Conservation (phyloP, 2,113 vertebrate genomes). For the Diadophis punctatus region DNA sequence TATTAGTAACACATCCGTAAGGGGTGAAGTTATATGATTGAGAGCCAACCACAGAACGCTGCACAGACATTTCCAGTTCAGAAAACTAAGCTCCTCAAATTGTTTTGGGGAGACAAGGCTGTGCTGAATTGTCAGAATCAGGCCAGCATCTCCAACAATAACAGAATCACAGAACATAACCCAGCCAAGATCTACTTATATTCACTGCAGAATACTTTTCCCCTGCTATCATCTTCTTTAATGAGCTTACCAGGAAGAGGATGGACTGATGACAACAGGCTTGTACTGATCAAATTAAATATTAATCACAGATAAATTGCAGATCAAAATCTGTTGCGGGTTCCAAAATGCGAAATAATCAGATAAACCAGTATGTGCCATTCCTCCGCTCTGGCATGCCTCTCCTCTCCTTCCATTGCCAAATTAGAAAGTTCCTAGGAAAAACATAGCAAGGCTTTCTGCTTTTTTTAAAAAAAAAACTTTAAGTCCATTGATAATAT, state of each 20-base stretch:
- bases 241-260: slow-evolving; percentile 67
- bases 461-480: neutral
- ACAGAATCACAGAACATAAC: neutral
- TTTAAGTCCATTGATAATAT: slow-evolving; percentile 50
- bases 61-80: neutral
- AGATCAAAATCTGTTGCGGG: slow-evolving; percentile 66
- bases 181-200: slow-evolving; percentile 17
- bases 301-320: slow-evolving; percentile 74
- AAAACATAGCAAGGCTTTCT: slow-evolving; percentile 63
- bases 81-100: neutral
- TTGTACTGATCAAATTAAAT: slow-evolving; percentile 71
- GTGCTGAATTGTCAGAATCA: slow-evolving; percentile 17
- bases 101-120: neutral
- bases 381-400: slow-evolving; percentile 52
- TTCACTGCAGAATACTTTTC: slow-evolving; percentile 41
- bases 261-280: slow-evolving; percentile 36
- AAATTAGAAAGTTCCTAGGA: slow-evolving; percentile 63
- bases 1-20: neutral
- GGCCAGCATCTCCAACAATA: neutral
- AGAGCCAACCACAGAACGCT: neutral
- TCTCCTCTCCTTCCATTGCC: slow-evolving; percentile 59
- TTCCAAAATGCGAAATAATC: slow-evolving; percentile 43
- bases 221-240: slow-evolving; percentile 62
- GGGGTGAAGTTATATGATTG: neutral
- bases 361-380: slow-evolving; percentile 33